A percentile compares a stretch with the other conserved stretches of the same genome.
Evolutionary conservation across 2,888 invertebrate species (phyloP).

Genomic region (Patella caerulea): DNA sequence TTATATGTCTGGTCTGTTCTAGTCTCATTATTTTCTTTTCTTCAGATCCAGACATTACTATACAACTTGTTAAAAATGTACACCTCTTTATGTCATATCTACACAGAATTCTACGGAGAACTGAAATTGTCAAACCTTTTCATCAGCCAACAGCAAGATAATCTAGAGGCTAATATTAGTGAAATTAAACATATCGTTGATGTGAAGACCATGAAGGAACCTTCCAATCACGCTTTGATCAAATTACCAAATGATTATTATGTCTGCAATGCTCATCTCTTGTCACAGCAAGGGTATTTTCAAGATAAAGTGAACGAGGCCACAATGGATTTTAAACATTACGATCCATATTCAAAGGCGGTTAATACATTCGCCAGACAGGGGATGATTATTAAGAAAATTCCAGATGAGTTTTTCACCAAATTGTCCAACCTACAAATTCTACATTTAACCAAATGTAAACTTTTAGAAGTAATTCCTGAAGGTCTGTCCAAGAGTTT

Average conservation of each 20-base stretch:
- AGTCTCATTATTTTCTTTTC: constrained; percentile 3
- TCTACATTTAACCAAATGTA: constrained; percentile 23
- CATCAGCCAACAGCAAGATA: neutral
- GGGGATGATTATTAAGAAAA: constrained; percentile 28
- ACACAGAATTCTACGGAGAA: constrained; percentile 51
- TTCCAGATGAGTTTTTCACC: constrained; percentile 51
- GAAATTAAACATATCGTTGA: neutral
- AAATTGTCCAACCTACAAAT: constrained; percentile 50
- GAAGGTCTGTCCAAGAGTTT: constrained; percentile 43
- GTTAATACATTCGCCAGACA: constrained; percentile 47
- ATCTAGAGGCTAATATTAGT: neutral
- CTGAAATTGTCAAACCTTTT: constrained; percentile 28
- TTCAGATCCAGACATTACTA: constrained; percentile 43
- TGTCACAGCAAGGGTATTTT: neutral
- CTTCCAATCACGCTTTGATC: neutral
- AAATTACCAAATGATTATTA: neutral
- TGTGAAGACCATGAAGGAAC: neutral
- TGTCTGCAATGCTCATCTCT: constrained; percentile 7
- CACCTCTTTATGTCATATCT: constrained; percentile 54
- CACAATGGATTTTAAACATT: constrained; percentile 32
- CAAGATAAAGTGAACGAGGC: neutral
- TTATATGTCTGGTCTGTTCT: constrained; percentile 4
- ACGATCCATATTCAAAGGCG: constrained; percentile 52
- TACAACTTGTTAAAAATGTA: constrained; percentile 44
- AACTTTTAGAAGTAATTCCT: constrained; percentile 36